Base-by-base conservation (phyloP, 2,113 vertebrate genomes). In the Oncorhynchus nerka region DNA sequence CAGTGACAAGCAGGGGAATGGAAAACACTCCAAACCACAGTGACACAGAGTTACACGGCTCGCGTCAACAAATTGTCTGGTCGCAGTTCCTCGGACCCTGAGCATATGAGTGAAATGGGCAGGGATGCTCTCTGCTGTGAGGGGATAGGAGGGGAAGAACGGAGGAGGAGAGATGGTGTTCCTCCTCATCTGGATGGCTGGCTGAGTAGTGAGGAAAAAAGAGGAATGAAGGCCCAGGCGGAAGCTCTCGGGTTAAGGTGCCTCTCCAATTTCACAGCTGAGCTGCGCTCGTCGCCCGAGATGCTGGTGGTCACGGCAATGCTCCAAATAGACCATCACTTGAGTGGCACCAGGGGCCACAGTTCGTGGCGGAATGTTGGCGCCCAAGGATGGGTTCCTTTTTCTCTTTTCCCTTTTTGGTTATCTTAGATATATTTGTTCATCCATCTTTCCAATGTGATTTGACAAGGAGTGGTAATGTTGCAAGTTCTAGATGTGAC, bases 211-310 rank as follows among this genome's bases (percentile, higher is more conserved):
- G 84, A 88, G 74, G 73, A 77, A 74, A 73, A 5, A 5, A 49
- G 62, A 88, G 74, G 73, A 77, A 74, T 73, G 6, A 4, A 45
- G 65, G 80, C 83, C 76, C 77, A 75, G 73, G 74, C n/a, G 68
- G 79, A 85, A 90, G 71, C 77, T 89, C 30, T 67, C 34, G 81
- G 90, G 90, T 92, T 90, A 90, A 85, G 84, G 71, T 75, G 83
- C 81, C 78, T 66, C 75, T 84, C 81, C 89, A 89, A 92, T 93
- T 93, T 93, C 92, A 93, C 90, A 91, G 90, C 73, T 85, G 89
- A 92, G 81, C 82, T 92, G 83, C 76, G 66, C 75, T 84, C 73
- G 34, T 83, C 75, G 11, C 80, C 73, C 48, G 81, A 26, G 77
- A 88, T 70, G 85, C 81, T 83, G 81, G 78, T 86, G 84, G 81